Conservation (phyloP, 2,797 vertebrate genomes). For the Poecilia wingei region DNA sequence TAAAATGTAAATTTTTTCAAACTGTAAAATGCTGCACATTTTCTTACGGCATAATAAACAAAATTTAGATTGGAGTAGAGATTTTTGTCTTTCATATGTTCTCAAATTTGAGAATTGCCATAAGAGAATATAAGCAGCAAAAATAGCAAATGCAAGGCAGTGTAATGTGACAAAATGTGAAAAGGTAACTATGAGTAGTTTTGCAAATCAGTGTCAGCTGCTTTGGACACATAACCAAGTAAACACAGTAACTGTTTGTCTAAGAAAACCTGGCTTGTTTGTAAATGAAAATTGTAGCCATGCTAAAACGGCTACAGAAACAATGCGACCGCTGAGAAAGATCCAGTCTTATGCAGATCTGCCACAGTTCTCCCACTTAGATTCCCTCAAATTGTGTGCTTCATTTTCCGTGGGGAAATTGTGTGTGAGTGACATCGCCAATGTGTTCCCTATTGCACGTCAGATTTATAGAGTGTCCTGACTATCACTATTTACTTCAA, state of each 20-base stretch:
- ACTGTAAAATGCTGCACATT: neutral
- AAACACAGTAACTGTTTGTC: neutral
- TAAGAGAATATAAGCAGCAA: neutral
- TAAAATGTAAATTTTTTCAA: neutral
- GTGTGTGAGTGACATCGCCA: constrained; percentile 24
- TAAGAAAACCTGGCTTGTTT: neutral
- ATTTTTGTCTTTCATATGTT: neutral
- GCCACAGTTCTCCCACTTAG: neutral
- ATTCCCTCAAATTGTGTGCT: constrained; percentile 3
- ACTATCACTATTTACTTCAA: constrained; percentile 56
- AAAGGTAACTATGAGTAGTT: neutral
- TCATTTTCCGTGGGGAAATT: constrained; percentile 12
- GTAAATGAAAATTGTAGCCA: neutral
- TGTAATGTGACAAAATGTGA: neutral
- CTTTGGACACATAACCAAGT: neutral
- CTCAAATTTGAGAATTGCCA: neutral
- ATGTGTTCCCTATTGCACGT: constrained; percentile 28
- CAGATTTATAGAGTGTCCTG: constrained; percentile 58
- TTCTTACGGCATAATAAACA: neutral
- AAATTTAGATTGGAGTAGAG: neutral
- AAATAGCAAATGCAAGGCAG: neutral
- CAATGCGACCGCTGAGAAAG: neutral
- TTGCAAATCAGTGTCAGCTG: neutral
- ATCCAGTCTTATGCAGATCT: neutral
- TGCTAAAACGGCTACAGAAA: neutral